phyloP scores from a whole-genome alignment of 2,113 vertebrate species.

The Struthidea cinerea region DNA sequence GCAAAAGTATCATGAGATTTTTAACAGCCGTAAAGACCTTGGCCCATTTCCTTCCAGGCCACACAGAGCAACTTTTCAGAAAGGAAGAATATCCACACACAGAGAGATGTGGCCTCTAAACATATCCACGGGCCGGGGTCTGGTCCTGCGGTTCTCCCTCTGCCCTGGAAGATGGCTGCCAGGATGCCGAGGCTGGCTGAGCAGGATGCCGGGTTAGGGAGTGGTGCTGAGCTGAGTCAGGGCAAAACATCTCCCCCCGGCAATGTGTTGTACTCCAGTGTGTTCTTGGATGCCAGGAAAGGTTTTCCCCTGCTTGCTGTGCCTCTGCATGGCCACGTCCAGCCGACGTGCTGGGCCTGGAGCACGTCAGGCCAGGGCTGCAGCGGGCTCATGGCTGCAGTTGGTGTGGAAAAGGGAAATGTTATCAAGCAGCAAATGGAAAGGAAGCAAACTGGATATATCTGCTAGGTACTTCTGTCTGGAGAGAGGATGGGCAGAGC shows the following conservation, averaged over 20 bases:
- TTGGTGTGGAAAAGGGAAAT: not conserved
- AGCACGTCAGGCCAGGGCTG: not conserved
- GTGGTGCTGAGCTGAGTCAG: not conserved
- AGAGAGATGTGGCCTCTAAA: not conserved
- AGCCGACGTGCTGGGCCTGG: not conserved
- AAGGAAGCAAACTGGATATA: not conserved
- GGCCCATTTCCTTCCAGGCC: slow-evolving; percentile 32
- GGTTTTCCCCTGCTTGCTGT: not conserved
- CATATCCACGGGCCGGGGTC: accelerated
- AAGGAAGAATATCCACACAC: not conserved
- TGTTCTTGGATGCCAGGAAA: not conserved
- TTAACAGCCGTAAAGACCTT: slow-evolving; percentile 24
- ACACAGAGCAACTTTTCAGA: not conserved
- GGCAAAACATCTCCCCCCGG: not conserved
- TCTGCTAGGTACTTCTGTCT: not conserved
- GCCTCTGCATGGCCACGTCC: accelerated
- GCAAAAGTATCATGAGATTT: slow-evolving; percentile 29
- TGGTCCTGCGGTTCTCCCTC: not conserved
- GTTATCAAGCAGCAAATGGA: not conserved
- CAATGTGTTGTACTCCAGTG: not conserved
- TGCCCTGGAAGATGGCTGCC: not conserved
- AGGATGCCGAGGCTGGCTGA: not conserved
- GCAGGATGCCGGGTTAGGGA: not conserved
- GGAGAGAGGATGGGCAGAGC: not conserved
- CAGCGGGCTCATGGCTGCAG: not conserved